phyloP scores from a whole-genome alignment of 1,140 invertebrate species.

The Melitaea cinxia region DNA sequence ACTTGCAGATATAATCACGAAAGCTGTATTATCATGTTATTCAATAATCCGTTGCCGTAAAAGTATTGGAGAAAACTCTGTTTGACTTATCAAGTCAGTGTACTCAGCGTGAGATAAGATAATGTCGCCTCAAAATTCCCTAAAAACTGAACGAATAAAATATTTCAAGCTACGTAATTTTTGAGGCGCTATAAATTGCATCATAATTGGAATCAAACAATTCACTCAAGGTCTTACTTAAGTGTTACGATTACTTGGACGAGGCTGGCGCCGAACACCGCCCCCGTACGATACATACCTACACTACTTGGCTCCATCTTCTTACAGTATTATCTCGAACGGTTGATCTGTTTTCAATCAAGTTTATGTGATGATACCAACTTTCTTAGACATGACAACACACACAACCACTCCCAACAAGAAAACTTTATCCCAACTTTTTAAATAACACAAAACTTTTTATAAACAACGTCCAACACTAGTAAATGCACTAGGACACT shows the following conservation, averaged over 20 bases:
- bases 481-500: constrained; percentile 23
- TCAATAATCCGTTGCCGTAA: constrained; percentile 43
- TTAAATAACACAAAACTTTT: constrained; percentile 36
- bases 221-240: constrained; percentile 59
- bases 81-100: constrained; percentile 49
- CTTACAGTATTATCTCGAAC: constrained; percentile 36
- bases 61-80: constrained; percentile 43
- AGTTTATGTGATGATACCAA: constrained; percentile 62
- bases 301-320: constrained; percentile 68
- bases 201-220: constrained; percentile 50
- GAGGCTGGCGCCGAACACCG: constrained; percentile 14
- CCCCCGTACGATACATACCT: constrained; percentile 51
- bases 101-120: constrained; percentile 59
- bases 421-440: constrained; percentile 52
- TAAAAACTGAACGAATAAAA: constrained; percentile 32
- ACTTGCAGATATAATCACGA: constrained; percentile 16
- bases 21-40: constrained; percentile 22
- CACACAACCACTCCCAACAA: constrained; percentile 63
- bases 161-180: constrained; percentile 30
- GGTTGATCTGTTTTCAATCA: constrained; percentile 48
- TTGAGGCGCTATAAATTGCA: constrained; percentile 48
- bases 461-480: constrained; percentile 33
- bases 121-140: constrained; percentile 36
- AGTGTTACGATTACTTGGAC: constrained; percentile 22
- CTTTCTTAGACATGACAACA: constrained; percentile 73